Evolutionary conservation across 2,113 vertebrate species (phyloP).

Genomic region (Lophotis ruficrista): DNA sequence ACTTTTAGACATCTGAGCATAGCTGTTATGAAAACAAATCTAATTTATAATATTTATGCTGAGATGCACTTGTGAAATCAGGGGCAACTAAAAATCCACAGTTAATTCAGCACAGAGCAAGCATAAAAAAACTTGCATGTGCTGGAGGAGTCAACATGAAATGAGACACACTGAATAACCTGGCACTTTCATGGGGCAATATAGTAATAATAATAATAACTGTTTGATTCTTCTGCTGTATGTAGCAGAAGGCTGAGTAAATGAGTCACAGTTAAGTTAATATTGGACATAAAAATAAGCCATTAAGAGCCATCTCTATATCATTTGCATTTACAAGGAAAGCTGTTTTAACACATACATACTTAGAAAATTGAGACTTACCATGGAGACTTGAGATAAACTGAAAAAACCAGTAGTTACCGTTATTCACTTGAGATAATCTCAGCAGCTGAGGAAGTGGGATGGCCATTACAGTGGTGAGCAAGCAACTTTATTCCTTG

Average conservation of each 20-base stretch:
- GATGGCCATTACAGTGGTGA: not conserved
- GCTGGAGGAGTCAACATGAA: not conserved
- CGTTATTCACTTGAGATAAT: not conserved
- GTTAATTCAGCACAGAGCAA: not conserved
- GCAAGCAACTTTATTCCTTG: not conserved
- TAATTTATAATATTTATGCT: not conserved
- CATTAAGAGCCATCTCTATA: not conserved
- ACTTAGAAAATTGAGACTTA: constrained; percentile 15
- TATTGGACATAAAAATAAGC: constrained; percentile 20
- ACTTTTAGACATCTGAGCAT: not conserved
- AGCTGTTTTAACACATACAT: constrained; percentile 28
- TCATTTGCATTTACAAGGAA: constrained; percentile 15
- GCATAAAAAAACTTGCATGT: not conserved
- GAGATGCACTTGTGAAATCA: not conserved
- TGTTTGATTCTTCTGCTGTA: not conserved
- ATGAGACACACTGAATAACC: not conserved
- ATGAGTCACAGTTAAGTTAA: constrained; percentile 43
- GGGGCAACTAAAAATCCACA: not conserved
- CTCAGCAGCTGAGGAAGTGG: not conserved
- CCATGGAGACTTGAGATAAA: not conserved
- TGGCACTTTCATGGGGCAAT: not conserved
- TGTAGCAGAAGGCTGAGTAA: constrained; percentile 23
- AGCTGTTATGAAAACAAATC: not conserved
- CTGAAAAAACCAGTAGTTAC: not conserved
- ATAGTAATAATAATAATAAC: not conserved